phyloP scores from a whole-genome alignment of 2,113 vertebrate genomes.

The Gavia stellata region DNA sequence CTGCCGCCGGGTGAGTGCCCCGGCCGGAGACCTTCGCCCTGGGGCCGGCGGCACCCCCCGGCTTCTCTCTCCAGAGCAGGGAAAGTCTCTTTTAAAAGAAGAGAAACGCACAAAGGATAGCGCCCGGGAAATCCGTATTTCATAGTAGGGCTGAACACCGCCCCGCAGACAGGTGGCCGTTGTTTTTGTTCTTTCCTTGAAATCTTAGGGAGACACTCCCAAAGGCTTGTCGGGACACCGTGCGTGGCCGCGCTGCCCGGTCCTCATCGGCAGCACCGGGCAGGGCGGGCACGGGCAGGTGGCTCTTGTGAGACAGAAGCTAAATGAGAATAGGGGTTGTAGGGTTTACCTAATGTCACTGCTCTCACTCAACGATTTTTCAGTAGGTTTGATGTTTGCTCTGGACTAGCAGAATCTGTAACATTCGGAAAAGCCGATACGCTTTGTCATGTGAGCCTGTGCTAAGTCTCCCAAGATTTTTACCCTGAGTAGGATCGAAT shows the following conservation, averaged over 20 bases:
- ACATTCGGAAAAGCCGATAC: background rate
- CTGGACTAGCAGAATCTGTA: background rate
- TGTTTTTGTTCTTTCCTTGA: background rate
- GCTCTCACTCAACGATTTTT: accelerated
- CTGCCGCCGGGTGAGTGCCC: slow-evolving; percentile 57
- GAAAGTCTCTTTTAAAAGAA: background rate
- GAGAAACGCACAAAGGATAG: accelerated
- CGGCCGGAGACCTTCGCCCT: background rate
- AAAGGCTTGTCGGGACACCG: background rate
- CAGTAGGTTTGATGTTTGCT: background rate
- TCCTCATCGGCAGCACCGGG: background rate
- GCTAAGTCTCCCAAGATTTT: background rate
- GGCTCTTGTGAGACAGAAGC: background rate
- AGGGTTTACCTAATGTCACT: background rate
- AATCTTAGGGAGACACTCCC: accelerated
- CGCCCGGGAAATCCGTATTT: background rate
- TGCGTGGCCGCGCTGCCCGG: accelerated
- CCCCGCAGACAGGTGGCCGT: background rate
- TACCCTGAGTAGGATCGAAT: background rate
- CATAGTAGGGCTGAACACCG: accelerated
- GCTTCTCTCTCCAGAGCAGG: background rate
- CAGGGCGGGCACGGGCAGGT: background rate
- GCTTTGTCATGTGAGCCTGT: background rate
- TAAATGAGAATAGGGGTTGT: accelerated
- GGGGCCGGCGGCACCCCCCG: background rate